phyloP scores from a whole-genome alignment of 2,113 vertebrate genomes.

The Stigmatopora nigra region DNA sequence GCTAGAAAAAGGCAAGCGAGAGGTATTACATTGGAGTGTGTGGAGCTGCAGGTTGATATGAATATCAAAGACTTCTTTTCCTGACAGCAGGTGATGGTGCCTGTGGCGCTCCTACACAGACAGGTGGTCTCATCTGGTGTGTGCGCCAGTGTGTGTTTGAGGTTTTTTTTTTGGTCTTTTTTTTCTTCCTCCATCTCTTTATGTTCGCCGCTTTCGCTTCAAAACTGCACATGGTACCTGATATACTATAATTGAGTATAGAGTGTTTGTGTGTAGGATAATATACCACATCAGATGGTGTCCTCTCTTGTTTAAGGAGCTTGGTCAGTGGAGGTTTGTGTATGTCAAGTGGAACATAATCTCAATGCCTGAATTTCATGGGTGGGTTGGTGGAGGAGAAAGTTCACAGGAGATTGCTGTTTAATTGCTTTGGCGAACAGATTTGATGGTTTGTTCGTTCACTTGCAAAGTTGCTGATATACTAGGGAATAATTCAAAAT shows the following conservation, averaged over 20 bases:
- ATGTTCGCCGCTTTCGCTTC: constrained; percentile 1
- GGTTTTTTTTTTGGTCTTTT: not conserved
- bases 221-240: constrained; percentile 1
- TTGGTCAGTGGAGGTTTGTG: constrained; percentile 12
- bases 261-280: constrained; percentile 5
- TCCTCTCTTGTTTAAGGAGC: constrained; percentile 26
- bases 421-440: constrained; percentile 10
- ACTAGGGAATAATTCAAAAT: not conserved
- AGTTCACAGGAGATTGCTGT: constrained; percentile 20
- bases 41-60: constrained; percentile 39
- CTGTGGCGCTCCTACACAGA: constrained; percentile 28
- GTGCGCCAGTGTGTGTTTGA: not conserved
- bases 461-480: not conserved
- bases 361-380: constrained; percentile 23
- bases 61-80: constrained; percentile 46
- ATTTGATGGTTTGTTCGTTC: constrained; percentile 2
- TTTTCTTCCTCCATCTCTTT: not conserved
- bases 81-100: constrained; percentile 28
- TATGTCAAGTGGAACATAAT: constrained; percentile 17
- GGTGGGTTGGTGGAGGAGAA: constrained; percentile 10
- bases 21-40: constrained; percentile 23
- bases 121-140: constrained; percentile 34
- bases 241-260: not conserved
- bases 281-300: constrained; percentile 12
- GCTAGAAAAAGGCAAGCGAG: constrained; percentile 9